Percentiles rank a stretch among this genome's conserved stretches.
These are phyloP conservation scores for Syngnathus typhle DNA, from an alignment of 2,113 vertebrate genomes.

Conservation along the genomic window DNA sequence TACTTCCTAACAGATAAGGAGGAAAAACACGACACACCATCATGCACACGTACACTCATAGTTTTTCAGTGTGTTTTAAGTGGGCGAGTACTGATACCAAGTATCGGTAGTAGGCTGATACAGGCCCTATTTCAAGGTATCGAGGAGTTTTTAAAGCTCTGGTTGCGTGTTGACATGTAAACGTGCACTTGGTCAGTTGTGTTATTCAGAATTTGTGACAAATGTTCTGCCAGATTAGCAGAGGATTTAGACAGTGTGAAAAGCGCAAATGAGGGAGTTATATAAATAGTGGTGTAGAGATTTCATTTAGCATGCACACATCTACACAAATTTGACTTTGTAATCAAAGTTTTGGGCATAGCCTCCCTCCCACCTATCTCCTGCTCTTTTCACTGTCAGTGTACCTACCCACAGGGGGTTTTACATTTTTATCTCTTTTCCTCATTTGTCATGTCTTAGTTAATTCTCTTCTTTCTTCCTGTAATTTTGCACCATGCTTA, in stretches of 20 bases:
- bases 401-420: constrained; percentile 28
- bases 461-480: constrained; percentile 7
- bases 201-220: constrained; percentile 21
- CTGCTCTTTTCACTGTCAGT: constrained; percentile 20
- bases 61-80: no score
- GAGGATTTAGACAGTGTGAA: constrained; percentile 3
- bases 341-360: constrained; percentile 18
- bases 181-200: constrained; percentile 4
- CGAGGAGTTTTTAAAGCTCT: constrained; percentile 27
- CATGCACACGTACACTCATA: background rate
- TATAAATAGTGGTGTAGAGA: constrained; percentile 36
- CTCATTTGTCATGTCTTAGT: constrained; percentile 23
- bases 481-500: background rate
- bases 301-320: constrained; percentile 42
- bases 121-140: no score
- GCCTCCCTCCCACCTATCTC: constrained; percentile 12
- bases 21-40: background rate
- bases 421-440: constrained; percentile 36
- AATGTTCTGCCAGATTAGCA: constrained; percentile 13
- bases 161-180: constrained; percentile 11
- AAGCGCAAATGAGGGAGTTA: constrained; percentile 23
- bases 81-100: no score
- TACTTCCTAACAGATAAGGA: constrained; percentile 7
- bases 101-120: no score
- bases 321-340: constrained; percentile 2